Evolutionary conservation across 92 coral and sea anemone species (phyloP), one percentile per base, ranked within the genome.

Genomic region (Phymanthus crucifer): DNA sequence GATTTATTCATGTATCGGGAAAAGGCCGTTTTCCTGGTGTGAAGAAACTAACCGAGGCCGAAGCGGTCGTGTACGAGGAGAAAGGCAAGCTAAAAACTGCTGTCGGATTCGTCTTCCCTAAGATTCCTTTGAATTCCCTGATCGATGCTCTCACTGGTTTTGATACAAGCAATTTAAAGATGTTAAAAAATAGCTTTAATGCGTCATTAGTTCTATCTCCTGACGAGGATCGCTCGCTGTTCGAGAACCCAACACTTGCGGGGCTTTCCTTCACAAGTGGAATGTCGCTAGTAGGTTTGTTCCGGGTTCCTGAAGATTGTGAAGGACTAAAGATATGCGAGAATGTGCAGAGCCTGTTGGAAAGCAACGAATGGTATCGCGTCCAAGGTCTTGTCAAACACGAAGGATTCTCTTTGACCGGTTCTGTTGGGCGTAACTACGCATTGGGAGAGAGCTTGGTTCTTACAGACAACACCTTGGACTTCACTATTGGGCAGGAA

Each of bases 61-160:
- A 96, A 72, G 98, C 91, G 5, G 95, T 96, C 16, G 95, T 96
- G 18, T 96, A 93, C 40, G 98, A 91, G 67, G 97, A 93, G 0
- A 76, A 77, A 23, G 90, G 97, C 1, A 76, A 86, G 84, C 71
- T 93, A 69, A 85, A 93, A 75, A 87, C 91, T 23, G 90, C 99
- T 0, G 92, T 96, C 17, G 96, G 97, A 1, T 96, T 93, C 45
- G 80, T 92, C 18, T 95, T 96, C 70, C 89, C 97, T 7, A 90
- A 90, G 56, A 88, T 96, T 27, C 91, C 99, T 8, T 85, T 91
- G 85, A 89, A 89, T 52, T 93, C 84, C 83, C 82, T 94, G 24
- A 88, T 93, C 26, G 93, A 96, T 45, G 98, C 99, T 1, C 38
- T 96, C n/a, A 93, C 94, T n/a, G 94, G 95, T 3, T 93, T 87